Conservation (phyloP, 2,113 vertebrate species). For the Columba janthina region DNA sequence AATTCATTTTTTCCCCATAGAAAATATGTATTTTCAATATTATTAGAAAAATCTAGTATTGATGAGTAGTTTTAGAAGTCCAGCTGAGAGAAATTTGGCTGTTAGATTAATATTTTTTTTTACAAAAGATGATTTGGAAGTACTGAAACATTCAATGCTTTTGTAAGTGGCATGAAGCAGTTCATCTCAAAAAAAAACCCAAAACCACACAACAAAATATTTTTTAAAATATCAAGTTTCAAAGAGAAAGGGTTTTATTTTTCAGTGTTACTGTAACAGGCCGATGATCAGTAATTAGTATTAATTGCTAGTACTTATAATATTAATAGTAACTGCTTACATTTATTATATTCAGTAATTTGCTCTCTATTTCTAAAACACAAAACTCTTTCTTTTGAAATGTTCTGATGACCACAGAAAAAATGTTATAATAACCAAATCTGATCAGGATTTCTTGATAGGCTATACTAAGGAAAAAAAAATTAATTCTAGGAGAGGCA, state of each 20-base stretch:
- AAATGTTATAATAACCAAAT: background rate
- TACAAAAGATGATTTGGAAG: background rate
- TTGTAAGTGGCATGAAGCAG: background rate
- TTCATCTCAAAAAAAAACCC: background rate
- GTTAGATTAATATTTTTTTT: background rate
- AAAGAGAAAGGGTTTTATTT: background rate
- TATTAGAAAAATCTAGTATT: background rate
- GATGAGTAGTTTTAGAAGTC: background rate
- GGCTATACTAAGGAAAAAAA: background rate
- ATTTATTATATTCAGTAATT: background rate
- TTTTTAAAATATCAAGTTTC: background rate
- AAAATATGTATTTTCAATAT: background rate
- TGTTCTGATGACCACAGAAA: background rate
- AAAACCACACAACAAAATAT: background rate
- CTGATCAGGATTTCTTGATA: background rate
- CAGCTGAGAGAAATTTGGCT: background rate
- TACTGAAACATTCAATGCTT: background rate
- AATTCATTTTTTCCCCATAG: background rate
- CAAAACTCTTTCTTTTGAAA: background rate
- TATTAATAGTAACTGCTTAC: background rate
- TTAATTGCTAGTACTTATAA: background rate
- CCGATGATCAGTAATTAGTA: too few relatives aligned
- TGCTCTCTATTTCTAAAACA: background rate
- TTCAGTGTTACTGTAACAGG: background rate
- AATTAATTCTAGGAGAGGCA: background rate